These are phyloP conservation scores for Idaea aversata DNA, from an alignment of 2,888 invertebrate species.

Conservation along the genomic window DNA sequence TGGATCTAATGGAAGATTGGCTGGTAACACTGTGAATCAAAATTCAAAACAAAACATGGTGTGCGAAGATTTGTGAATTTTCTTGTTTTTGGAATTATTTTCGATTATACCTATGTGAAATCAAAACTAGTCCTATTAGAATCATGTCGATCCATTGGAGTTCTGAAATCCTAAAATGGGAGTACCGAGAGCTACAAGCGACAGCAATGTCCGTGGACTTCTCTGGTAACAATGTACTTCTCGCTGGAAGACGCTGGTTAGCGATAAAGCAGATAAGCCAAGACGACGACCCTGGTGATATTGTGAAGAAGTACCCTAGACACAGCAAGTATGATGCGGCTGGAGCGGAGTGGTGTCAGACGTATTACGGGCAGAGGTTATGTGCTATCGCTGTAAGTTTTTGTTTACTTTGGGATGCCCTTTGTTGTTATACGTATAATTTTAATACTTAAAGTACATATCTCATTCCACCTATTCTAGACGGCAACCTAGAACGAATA, in stretches of 20 bases:
- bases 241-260: constrained; percentile 91
- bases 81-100: background rate
- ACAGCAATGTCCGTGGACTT: constrained; percentile 96
- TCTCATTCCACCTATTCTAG: background rate
- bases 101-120: too few species aligned
- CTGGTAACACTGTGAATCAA: background rate
- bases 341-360: constrained; percentile 95
- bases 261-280: constrained; percentile 88
- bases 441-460: too few species aligned
- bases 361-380: constrained; percentile 86
- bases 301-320: constrained; percentile 88
- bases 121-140: background rate
- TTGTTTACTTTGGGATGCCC: constrained; percentile 2
- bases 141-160: constrained; percentile 75
- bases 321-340: constrained; percentile 97
- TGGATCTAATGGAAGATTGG: background rate
- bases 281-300: constrained; percentile 84
- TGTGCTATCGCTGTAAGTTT: constrained; percentile 91
- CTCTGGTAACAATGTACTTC: constrained; percentile 90
- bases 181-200: constrained; percentile 93
- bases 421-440: background rate
- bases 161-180: constrained; percentile 79
- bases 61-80: background rate
- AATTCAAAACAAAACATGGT: background rate
- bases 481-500: too few species aligned